phyloP scores from a whole-genome alignment of 2,888 invertebrate species.

The Mimas tiliae region DNA sequence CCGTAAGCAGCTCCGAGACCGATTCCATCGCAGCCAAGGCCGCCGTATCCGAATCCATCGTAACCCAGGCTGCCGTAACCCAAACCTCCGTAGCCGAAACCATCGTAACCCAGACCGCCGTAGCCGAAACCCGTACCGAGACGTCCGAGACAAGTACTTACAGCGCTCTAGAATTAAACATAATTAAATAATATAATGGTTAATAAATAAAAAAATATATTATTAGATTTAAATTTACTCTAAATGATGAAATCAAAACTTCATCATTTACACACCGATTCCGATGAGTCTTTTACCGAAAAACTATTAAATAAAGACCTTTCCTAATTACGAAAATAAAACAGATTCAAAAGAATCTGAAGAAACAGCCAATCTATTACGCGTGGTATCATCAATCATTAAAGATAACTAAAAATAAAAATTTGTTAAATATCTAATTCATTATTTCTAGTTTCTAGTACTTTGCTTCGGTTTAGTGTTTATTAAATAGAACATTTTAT shows the following conservation, averaged over 20 bases:
- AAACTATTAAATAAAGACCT: not conserved
- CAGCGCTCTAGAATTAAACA: not conserved
- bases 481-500: too few relatives aligned
- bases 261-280: too few relatives aligned
- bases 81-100: conserved; percentile 1
- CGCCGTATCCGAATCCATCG: not conserved
- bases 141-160: not conserved
- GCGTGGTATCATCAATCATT: not conserved
- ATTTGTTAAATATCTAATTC: not conserved
- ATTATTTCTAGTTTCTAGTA: too few relatives aligned
- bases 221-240: not conserved
- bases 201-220: not conserved
- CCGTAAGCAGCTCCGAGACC: conserved; percentile 25
- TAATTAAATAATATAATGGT: not conserved
- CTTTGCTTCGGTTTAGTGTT: too few relatives aligned
- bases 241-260: too few relatives aligned
- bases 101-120: conserved; percentile 13
- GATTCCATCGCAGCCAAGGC: not conserved
- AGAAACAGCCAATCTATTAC: too few relatives aligned
- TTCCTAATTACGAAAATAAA: too few relatives aligned
- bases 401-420: not conserved
- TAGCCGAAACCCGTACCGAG: conserved; percentile 9
- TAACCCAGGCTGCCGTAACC: conserved; percentile 17
- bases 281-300: too few relatives aligned
- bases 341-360: too few relatives aligned